Base-by-base conservation (phyloP, 2,797 vertebrate genomes). In the Fratercula arctica region DNA sequence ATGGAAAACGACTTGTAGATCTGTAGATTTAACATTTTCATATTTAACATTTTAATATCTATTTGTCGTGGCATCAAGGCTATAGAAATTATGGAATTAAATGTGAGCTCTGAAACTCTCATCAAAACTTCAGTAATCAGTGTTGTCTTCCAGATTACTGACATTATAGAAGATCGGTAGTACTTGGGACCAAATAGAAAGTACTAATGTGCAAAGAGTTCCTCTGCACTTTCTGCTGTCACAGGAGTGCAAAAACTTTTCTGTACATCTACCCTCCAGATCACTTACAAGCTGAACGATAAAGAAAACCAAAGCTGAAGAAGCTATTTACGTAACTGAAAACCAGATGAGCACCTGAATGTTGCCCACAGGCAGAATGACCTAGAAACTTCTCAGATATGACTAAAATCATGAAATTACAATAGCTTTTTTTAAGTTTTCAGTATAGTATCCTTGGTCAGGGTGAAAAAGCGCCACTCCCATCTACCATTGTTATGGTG, bases 331-430 rank as follows among this genome's bases (percentile, higher is more conserved):
- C 26, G 1, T 20, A 43, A 53, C 37, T 68, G 60, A 74, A 96
- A 92, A 88, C 48, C 67, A 73, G 93, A 85, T 23, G 50, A 94
- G 82, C 73, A 67, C 57, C 10, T 94, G 92, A 89, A 64, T 33
- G 75, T 23, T 59, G 89, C 72, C 61, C 84, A 51, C 25, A n/a
- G 45, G 45, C 64, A 33, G 10, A 91, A 82, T 31, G 45, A 63
- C 75, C 78, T 35, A 69, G 60, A 86, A 85, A 86, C 50, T 54
- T 92, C 90, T 74, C 51, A 90, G 78, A 60, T 53, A 70, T 19
- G 68, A 61, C 76, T 79, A 72, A 95, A 69, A 96, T 31, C 10
- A 70, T 25, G 50, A 91, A 61, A 76, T n/a, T 53, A 74, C 57
- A 45, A 13, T 7, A 63, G 33, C 3, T 68, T 48, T 33, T 85